Evolutionary conservation across 1,140 invertebrate genomes (phyloP), one percentile per base, ranked within the genome.

Genomic region (Papilio polyxenes): DNA sequence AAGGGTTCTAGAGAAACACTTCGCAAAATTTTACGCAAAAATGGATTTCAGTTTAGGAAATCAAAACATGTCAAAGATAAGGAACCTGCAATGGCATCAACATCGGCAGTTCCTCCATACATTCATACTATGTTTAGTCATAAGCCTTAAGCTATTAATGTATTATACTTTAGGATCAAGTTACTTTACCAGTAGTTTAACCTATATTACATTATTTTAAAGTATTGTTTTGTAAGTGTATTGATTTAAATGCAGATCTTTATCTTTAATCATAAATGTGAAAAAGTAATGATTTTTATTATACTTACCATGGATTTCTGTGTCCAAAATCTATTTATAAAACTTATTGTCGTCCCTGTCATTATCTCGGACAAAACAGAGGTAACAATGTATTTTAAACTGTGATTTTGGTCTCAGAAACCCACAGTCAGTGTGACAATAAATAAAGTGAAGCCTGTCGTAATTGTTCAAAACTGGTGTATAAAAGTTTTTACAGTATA

Each of bases 1-100:
- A 94, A 93, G 87, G 92, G 92, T 1, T 94, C 92, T 0, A 85
- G 92, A 53, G 92, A 94, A 81, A 94, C 92, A 13, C 81, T 94
- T 3, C 85, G 92, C 13, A 94, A 94, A 81, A 94, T 93, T 31
- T 84, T 93, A 2, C 87, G 92, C n/a, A 94, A 94, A 84, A 92
- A 94, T 87, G 92, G 92, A 7, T 94, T 94, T 82, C 92, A 94
- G 53, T 94, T 94, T 81, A 87, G 92, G 77, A 94, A 94, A 85
- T 92, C 92, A 48, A 94, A 94, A 82, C 92, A 92, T 80, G 91
- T 89, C 44, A 94, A 94, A 82, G 92, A 92, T 17, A 94, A 94
- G 77, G 92, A 93, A 85, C 88, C 89, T 44, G 81, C 83, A 3
- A 89, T 88, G 10, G 91, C 93, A 62, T 81, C 91, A 17, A 88